These are phyloP conservation scores for Thaleichthys pacificus DNA, from an alignment of 2,797 vertebrate species.

Conservation along the genomic window DNA sequence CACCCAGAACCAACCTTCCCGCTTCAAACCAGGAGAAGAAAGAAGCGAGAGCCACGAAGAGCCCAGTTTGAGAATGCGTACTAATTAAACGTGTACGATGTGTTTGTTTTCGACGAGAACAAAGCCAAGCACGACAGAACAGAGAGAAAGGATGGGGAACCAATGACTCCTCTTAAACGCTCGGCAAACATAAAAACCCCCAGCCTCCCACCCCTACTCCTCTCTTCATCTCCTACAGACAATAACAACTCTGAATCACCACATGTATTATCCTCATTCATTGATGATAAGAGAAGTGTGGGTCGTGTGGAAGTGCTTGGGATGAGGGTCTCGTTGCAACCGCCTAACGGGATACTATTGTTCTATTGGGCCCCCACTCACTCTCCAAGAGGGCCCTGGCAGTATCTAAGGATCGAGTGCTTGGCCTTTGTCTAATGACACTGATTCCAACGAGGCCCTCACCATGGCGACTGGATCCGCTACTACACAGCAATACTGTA, in stretches of 20 bases:
- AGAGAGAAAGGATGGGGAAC: background rate
- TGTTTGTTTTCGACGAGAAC: slow-evolving; percentile 16
- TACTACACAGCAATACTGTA: slow-evolving; percentile 32
- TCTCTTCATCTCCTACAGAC: background rate
- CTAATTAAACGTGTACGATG: slow-evolving; percentile 18
- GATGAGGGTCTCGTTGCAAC: background rate
- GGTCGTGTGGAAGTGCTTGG: background rate
- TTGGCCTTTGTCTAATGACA: no score
- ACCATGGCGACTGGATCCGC: slow-evolving; percentile 33
- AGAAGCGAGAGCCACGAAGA: no score
- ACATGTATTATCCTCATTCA: background rate
- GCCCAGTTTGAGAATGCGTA: background rate
- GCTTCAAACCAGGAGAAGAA: background rate
- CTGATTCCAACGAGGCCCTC: background rate
- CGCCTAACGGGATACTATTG: background rate
- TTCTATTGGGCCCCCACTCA: background rate
- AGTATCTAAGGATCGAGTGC: background rate
- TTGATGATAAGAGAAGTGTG: background rate
- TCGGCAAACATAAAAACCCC: no score
- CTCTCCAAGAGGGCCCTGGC: background rate
- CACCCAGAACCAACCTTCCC: background rate
- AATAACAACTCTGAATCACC: background rate
- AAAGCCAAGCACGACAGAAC: slow-evolving; percentile 9
- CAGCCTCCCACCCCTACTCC: no score
- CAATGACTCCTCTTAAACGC: no score